Base-by-base conservation (phyloP, 1,140 invertebrate genomes). In the Drosophila obscura region DNA sequence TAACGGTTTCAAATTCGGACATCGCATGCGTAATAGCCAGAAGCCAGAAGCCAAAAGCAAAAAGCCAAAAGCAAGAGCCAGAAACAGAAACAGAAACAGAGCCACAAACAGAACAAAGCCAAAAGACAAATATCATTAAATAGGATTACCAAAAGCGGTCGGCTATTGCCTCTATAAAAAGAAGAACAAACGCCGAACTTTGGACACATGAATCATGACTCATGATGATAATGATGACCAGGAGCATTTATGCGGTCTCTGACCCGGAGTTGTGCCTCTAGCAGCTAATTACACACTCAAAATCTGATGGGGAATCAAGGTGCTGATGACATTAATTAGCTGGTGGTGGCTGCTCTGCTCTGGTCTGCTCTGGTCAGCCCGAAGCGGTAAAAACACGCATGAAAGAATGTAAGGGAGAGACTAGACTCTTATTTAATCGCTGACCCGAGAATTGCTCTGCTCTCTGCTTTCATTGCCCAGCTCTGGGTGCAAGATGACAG, bases 251-350 rank as follows among this genome's bases (percentile, higher is more conserved):
- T 75, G 71, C 61, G 80, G 80, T 84, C 77, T 76, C 71, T 84
- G 82, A 84, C 81, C 71, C 53, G 44, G 5, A 45, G 26, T 28
- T 39, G 26, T 15, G 51, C 44, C 62, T 48, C 61, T 59, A 48
- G 44, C 59, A 69, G 83, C 74, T 87, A 88, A 87, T 87, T 88
- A 88, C 82, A 61, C 24, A 39, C 35, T 9, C 35, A 13, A 82
- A 66, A 75, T 68, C 71, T 72, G 60, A 75, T 71, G 61, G 67
- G 64, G 80, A 77, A 78, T 80, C 78, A 75, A 87, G 66, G 71
- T 61, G 61, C 53, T 79, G 71, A 87, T 87, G 83, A 87, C 82
- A 87, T 88, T 87, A 88, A 87, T 88, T 87, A 87, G 79, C 73
- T 39, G 35, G 3, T 39, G 31, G 35, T 9, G 35, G 9, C 35